Percentiles rank a stretch among this genome's conserved stretches.
Conservation (phyloP, 2,113 vertebrate species). For the Strix uralensis region DNA sequence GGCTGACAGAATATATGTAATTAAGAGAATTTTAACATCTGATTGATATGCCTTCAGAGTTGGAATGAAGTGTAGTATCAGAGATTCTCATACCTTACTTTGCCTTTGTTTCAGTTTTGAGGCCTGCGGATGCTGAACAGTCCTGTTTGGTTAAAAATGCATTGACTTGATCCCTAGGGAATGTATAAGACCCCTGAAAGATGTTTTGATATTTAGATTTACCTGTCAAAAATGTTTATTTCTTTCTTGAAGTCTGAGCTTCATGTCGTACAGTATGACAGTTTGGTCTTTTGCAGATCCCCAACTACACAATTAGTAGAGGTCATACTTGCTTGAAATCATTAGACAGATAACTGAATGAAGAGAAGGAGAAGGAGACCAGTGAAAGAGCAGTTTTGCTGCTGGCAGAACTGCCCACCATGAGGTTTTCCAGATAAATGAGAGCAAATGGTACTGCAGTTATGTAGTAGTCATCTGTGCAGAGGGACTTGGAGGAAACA, state of each 20-base stretch:
- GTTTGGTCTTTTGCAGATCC: not conserved
- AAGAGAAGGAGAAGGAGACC: not conserved
- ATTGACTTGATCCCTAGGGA: not conserved
- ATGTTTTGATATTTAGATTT: not conserved
- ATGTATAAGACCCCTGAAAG: not conserved
- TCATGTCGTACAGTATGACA: not conserved
- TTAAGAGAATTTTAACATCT: not conserved
- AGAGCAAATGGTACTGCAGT: not conserved
- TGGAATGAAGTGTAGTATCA: not conserved
- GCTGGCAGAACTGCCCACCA: not conserved
- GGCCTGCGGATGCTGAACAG: rapidly evolving
- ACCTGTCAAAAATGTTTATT: not conserved
- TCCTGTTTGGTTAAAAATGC: not conserved
- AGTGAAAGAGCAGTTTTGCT: not conserved
- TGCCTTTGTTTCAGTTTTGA: not conserved
- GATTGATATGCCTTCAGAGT: not conserved
- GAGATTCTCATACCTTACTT: not conserved
- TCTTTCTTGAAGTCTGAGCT: not conserved
- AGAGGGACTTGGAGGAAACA: not conserved
- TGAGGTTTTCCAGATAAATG: not conserved
- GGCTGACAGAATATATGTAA: not conserved
- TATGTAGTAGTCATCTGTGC: not conserved
- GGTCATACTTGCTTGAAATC: not conserved
- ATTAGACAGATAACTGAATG: not conserved
- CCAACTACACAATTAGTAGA: not conserved